These are phyloP conservation scores for Caerostris darwini DNA, from an alignment of 1,140 invertebrate genomes.

Conservation along the genomic window DNA sequence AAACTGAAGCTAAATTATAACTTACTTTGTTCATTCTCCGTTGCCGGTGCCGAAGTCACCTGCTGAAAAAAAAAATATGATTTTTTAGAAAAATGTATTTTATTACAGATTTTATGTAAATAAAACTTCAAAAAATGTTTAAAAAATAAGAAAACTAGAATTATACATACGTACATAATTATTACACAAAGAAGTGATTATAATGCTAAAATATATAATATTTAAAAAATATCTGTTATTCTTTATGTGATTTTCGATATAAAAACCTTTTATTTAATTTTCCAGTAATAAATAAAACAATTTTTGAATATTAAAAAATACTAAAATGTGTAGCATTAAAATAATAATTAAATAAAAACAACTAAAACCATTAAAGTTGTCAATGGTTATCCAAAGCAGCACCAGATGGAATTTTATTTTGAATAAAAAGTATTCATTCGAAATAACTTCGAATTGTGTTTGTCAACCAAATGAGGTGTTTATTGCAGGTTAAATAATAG, in stretches of 20 bases:
- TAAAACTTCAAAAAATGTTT: not conserved
- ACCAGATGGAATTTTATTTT: not conserved
- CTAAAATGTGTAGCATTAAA: too few relatives aligned
- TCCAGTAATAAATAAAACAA: too few relatives aligned
- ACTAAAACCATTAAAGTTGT: not conserved
- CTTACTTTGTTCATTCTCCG: constrained; percentile 75
- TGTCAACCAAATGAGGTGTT: too few relatives aligned
- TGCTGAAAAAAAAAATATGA: constrained; percentile 51
- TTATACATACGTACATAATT: too few relatives aligned
- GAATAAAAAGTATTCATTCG: not conserved
- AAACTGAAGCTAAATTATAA: not conserved
- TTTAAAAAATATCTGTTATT: too few relatives aligned
- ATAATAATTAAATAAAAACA: not conserved
- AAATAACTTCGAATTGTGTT: not conserved
- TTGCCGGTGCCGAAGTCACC: constrained; percentile 69
- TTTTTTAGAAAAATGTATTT: not conserved
- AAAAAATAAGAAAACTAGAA: too few relatives aligned
- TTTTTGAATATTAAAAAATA: too few relatives aligned
- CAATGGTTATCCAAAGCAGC: not conserved
- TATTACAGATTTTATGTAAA: not conserved
- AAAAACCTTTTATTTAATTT: too few relatives aligned
- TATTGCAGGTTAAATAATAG: too few relatives aligned
- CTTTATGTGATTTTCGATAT: too few relatives aligned
- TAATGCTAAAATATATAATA: too few relatives aligned
- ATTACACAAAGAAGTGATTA: too few relatives aligned